Evolutionary conservation across 30 jellyfish, hydroid and myxozoan species (phyloP).

Genomic region (Turritopsis dohrnii): DNA sequence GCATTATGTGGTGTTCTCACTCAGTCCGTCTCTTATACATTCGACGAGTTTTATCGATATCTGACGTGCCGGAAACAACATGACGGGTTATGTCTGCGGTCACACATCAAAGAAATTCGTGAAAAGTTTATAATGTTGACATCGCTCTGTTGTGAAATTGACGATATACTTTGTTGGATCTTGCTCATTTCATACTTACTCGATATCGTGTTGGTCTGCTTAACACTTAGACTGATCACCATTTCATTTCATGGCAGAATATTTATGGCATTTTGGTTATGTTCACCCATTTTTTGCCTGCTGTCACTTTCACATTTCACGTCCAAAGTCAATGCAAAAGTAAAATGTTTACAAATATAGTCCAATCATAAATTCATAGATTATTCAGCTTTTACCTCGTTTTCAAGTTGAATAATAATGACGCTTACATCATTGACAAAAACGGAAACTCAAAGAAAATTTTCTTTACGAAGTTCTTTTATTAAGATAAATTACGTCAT

Average conservation of each 20-base stretch:
- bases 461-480: too few species aligned
- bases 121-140: slow-evolving; percentile 5
- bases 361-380: not conserved
- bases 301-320: not conserved
- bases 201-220: slow-evolving; percentile 13
- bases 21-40: not conserved
- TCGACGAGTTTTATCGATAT: slow-evolving; percentile 6
- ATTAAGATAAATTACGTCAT: too few species aligned
- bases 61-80: not conserved
- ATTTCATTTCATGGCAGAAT: not conserved
- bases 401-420: too few species aligned
- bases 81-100: not conserved
- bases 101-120: slow-evolving; percentile 19
- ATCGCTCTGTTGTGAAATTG: slow-evolving; percentile 6
- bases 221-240: not conserved
- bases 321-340: slow-evolving; percentile 2
- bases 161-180: not conserved
- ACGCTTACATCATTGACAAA: too few species aligned
- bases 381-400: too few species aligned
- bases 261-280: not conserved
- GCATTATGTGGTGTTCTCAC: slow-evolving; percentile 11
- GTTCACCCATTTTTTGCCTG: not conserved
- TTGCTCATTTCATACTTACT: slow-evolving; percentile 4
- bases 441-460: too few species aligned
- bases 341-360: not conserved